Evolutionary conservation across 2,888 invertebrate genomes (phyloP), one percentile per base, ranked within the genome.

Genomic region (Nomada flava): DNA sequence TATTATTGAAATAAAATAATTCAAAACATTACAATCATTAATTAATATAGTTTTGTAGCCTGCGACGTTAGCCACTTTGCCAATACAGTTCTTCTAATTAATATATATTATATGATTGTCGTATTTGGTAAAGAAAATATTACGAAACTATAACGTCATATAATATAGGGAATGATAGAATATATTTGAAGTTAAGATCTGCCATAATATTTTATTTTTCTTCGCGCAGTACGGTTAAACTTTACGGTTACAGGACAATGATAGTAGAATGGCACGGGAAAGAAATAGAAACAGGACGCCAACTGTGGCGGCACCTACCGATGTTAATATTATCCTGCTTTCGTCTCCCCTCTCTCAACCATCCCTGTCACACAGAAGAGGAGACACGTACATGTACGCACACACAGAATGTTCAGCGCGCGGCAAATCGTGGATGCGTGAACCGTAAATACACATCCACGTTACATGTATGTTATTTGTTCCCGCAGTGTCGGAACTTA

Each of bases 281-380:
- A 85, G 89, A 85, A 87, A 83, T 76, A 86, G 83, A 86, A 84
- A 89, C 84, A 88, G 87, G 88, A 90, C 89, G 90, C 88, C 84
- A 76, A 83, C 85, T 29, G 84, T 85, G 81, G 89, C 90, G 89
- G 73, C 84, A 84, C 79, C 87, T 85, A 83, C 80, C 76, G 85
- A 82, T 79, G 77, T 83, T 86, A 79, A 82, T 83, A 76, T 82
- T 78, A 85, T 81, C 82, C 76, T 74, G 64, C 75, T 75, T 70
- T 67, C 74, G n/a, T 57, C 67, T 79, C 62, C 44, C 50, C 70
- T 70, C 63, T 63, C 68, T 60, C 50, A 20, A 9, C 36, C 75
- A 70, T 74, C 79, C 64, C 71, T 59, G 67, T 55, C 77, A 26
- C 23, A 62, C n/a, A 47, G 62, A 2, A 29, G 36, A 57, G 70